Conservation (phyloP, 2,797 vertebrate species). For the Mormyrops attenuatus region DNA sequence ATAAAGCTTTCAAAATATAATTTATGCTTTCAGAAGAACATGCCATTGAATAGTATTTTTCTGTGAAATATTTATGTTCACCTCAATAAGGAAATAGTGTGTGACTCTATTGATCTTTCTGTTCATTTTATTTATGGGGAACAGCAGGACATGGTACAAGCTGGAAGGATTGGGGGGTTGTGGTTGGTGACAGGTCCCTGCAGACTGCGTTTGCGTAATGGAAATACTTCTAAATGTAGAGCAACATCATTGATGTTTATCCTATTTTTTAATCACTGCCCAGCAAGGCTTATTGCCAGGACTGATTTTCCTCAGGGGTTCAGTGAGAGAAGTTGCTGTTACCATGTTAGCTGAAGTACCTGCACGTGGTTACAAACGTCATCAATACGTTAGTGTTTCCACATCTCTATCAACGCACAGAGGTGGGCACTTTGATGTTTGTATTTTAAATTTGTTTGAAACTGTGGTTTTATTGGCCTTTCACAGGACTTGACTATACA, state of each 20-base stretch:
- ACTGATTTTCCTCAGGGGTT: neutral
- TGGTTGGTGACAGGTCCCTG: neutral
- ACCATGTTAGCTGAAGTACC: neutral
- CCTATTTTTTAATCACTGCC: neutral
- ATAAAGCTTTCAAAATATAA: neutral
- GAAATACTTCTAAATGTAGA: neutral
- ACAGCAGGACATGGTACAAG: neutral
- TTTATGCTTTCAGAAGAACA: neutral
- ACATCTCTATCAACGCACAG: neutral
- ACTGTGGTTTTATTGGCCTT: neutral
- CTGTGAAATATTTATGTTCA: neutral
- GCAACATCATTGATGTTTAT: neutral
- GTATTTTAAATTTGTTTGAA: neutral
- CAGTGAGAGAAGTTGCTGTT: neutral
- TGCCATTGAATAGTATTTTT: neutral
- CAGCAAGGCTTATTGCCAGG: neutral
- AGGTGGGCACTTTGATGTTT: neutral
- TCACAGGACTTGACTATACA: neutral
- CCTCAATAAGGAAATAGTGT: neutral
- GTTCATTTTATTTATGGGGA: constrained; percentile 9
- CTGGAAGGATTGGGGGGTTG: neutral
- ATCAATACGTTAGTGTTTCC: neutral
- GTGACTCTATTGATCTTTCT: neutral
- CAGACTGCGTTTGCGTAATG: neutral
- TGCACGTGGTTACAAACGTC: neutral